These are phyloP conservation scores for Podarcis raffonei DNA, from an alignment of 2,113 vertebrate species.

Conservation along the genomic window DNA sequence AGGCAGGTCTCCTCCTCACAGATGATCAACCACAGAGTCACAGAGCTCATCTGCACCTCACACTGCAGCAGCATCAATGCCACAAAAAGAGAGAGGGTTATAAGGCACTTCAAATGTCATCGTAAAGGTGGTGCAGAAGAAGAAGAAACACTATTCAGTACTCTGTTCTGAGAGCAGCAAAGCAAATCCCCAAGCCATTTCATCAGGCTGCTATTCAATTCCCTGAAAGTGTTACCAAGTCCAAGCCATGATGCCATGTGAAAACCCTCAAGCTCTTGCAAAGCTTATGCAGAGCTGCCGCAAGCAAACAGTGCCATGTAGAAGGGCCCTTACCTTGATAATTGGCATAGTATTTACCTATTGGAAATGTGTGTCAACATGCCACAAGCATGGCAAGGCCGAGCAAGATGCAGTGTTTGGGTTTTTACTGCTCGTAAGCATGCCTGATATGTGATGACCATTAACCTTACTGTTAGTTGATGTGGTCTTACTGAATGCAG, in stretches of 20 bases:
- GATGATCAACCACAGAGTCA: not conserved
- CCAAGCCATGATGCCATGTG: not conserved
- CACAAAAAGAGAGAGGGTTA: not conserved
- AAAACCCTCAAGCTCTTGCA: not conserved
- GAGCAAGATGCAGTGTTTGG: not conserved
- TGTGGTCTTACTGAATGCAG: not conserved
- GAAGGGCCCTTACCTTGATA: not conserved
- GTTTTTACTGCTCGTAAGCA: not conserved
- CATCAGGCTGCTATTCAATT: not conserved
- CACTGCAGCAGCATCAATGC: not conserved
- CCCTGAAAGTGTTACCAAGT: not conserved
- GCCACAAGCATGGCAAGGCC: not conserved
- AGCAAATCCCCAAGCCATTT: not conserved
- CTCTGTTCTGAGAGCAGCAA: not conserved
- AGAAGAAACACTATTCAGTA: too few relatives aligned
- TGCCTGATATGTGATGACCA: not conserved
- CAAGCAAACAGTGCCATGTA: not conserved
- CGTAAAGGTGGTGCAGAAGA: not conserved
- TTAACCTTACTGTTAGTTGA: not conserved
- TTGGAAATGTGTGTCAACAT: not conserved
- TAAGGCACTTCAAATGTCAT: not conserved
- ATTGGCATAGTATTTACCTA: not conserved
- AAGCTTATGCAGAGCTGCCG: not conserved
- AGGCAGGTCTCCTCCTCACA: not conserved
- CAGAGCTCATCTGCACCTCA: not conserved